Evolutionary conservation across 2,113 vertebrate species (phyloP), one percentile per base, ranked within the genome.

Genomic region (Thryonomys swinderianus): DNA sequence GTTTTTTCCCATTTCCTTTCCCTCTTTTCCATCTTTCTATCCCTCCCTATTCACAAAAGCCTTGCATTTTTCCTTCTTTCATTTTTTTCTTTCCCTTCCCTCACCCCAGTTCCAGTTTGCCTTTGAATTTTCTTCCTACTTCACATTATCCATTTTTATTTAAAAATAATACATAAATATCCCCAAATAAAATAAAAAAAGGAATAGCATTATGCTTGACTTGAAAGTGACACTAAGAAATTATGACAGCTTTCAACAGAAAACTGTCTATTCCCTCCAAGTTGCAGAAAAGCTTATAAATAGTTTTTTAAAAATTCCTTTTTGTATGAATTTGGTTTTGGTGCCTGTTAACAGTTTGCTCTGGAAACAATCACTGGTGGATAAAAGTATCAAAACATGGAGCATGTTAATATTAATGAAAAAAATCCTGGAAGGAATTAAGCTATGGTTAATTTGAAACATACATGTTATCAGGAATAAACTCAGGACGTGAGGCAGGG

Each of bases 221-320:
- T 86, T 94, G 78, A 25, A 93, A 79, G 14, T 89, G 62, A 89
- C 23, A 91, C 45, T 64, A 94, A 93, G 40, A 93, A 95, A 93
- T 83, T 79, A 73, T 88, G 48, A 85, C 17, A 94, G 42, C 27
- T 79, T 79, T 89, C 89, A 86, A 96, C 85, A 53, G 45, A 94
- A 95, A 42, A 57, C 55, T 96, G 74, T 86, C 76, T 81, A 32
- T 66, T 84, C 23, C 51, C n/a, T n/a, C 21, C 62, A 62, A 42
- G 10, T 42, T 93, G 51, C 16, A 95, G 32, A 76, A 64, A 95
- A 92, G 8, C 69, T 85, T 71, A 85, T 85, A 57, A 86, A 78
- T 37, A 90, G 71, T 67, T 90, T 95, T 89, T 51, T 82, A 1
- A 61, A 90, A 81, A 84, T 67, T 79, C 40, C 32, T 32, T 73